These are phyloP conservation scores for Rhinogobius similis DNA, from an alignment of 2,113 vertebrate genomes.

Conservation along the genomic window DNA sequence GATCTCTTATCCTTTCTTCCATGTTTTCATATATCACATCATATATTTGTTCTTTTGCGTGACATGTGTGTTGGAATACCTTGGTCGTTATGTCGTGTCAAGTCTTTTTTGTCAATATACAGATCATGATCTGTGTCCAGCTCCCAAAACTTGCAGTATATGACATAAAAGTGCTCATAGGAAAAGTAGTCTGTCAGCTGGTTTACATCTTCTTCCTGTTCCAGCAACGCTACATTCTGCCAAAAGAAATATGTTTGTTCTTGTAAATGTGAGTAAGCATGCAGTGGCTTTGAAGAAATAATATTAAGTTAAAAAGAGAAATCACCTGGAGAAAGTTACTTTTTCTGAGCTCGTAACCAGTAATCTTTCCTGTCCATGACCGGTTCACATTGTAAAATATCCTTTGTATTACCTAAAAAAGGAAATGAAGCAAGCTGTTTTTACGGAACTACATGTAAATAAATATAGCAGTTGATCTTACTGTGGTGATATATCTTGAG, in stretches of 20 bases:
- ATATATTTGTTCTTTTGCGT: too few species aligned
- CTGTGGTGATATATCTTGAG: constrained; percentile 95
- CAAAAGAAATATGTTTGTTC: neutral
- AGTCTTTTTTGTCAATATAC: constrained; percentile 88
- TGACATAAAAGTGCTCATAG: constrained; percentile 97
- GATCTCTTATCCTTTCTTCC: neutral
- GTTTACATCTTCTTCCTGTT: constrained; percentile 93
- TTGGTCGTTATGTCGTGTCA: constrained; percentile 90
- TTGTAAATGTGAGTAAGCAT: neutral
- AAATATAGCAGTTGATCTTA: constrained; percentile 41
- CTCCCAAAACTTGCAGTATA: constrained; percentile 99
- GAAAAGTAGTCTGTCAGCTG: constrained; percentile 95
- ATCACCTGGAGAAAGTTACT: constrained; percentile 92
- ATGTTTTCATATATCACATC: too few species aligned
- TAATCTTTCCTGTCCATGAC: constrained; percentile 93
- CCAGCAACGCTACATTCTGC: constrained; percentile 88
- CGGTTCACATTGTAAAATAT: constrained; percentile 97
- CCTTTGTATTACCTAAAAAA: constrained; percentile 89
- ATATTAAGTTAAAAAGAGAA: neutral
- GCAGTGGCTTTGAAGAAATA: neutral
- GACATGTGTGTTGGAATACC: constrained; percentile 69
- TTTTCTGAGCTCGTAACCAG: constrained; percentile 87
- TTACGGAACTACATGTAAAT: neutral
- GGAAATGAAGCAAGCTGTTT: neutral
- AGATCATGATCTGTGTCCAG: constrained; percentile 95